A percentile compares a stretch with the other conserved stretches of the same genome.
phyloP scores from a whole-genome alignment of 1,140 invertebrate genomes.

The Bemisia tabaci region DNA sequence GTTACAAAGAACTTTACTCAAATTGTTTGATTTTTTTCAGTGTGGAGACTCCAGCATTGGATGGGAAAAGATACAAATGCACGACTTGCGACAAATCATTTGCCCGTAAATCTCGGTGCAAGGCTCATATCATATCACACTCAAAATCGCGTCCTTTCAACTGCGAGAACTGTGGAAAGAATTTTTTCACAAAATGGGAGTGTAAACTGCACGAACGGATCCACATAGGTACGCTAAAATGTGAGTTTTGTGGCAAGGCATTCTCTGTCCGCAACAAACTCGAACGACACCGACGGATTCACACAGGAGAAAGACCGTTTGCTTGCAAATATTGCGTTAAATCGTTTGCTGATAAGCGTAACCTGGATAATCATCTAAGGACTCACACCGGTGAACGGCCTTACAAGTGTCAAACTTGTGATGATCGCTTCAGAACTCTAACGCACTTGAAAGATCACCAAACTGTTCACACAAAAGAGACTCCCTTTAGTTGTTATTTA shows the following conservation, averaged over 20 bases:
- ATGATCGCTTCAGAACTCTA: constrained; percentile 53
- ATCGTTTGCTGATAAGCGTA: constrained; percentile 36
- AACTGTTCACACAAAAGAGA: constrained; percentile 12
- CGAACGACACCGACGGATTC: constrained; percentile 15
- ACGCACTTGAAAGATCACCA: constrained; percentile 16
- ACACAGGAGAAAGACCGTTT: constrained; percentile 34
- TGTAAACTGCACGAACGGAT: constrained; percentile 36
- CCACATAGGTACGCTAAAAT: constrained; percentile 32
- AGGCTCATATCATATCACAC: constrained; percentile 53
- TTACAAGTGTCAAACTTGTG: constrained; percentile 67
- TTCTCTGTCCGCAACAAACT: constrained; percentile 19
- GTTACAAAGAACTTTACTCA: too few species aligned
- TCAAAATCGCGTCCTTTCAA: constrained; percentile 51
- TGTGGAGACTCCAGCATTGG: constrained; percentile 5
- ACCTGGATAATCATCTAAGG: constrained; percentile 47
- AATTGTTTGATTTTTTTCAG: background rate
- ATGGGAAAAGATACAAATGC: constrained; percentile 14
- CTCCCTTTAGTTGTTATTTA: constrained; percentile 12
- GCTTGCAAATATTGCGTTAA: constrained; percentile 36
- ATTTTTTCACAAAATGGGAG: constrained; percentile 36
- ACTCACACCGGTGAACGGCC: constrained; percentile 67
- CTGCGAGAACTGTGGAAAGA: constrained; percentile 55
- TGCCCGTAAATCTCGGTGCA: constrained; percentile 5
- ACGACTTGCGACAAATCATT: constrained; percentile 12
- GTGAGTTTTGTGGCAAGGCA: constrained; percentile 19